Evolutionary conservation across 2,888 invertebrate genomes (phyloP).

Genomic region (Agrochola macilenta): DNA sequence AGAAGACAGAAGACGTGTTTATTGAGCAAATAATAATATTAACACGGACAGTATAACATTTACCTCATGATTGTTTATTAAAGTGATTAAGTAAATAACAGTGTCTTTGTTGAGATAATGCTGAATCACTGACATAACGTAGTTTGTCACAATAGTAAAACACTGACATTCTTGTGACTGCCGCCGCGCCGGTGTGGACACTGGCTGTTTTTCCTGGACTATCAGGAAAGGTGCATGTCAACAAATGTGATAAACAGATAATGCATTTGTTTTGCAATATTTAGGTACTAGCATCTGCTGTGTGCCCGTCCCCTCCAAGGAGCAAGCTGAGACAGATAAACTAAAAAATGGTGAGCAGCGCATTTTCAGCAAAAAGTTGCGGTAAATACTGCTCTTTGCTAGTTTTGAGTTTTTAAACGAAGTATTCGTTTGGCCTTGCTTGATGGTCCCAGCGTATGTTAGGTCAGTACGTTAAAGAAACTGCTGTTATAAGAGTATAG

Average conservation of each 20-base stretch:
- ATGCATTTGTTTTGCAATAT: conserved; percentile 15
- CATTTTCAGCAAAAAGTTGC: no score
- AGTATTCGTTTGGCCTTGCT: not conserved
- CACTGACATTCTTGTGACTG: not conserved
- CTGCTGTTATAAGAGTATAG: no score
- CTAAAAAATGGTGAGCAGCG: no score
- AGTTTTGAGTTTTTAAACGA: not conserved
- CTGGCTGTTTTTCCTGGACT: not conserved
- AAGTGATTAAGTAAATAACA: not conserved
- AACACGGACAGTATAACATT: conserved; percentile 12
- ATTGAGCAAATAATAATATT: conserved; percentile 12
- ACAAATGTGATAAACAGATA: not conserved
- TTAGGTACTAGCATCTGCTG: not conserved
- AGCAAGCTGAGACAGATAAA: not conserved
- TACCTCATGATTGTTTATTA: conserved; percentile 13
- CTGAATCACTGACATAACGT: conserved; percentile 29
- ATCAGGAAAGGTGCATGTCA: not conserved
- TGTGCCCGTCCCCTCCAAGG: not conserved
- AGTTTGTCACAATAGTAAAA: conserved; percentile 13
- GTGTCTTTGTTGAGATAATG: conserved; percentile 24
- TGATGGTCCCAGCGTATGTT: not conserved
- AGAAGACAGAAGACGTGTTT: not conserved
- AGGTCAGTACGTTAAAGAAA: not conserved
- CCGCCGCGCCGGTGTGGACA: not conserved
- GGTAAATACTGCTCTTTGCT: not conserved